Conservation (phyloP, 2,113 vertebrate genomes). For the Himantopus leucocephalus region DNA sequence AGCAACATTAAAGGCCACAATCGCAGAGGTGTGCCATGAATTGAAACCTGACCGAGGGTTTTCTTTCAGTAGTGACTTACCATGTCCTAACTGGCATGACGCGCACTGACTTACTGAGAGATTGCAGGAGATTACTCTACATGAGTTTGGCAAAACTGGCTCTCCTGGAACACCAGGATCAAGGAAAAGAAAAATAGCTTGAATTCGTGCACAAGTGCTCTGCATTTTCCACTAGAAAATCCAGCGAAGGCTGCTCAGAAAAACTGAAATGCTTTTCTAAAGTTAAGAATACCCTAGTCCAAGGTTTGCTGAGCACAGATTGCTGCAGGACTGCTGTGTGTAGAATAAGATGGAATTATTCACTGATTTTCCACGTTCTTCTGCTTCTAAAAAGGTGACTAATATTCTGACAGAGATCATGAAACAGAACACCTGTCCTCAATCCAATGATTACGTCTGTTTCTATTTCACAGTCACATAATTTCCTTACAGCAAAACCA, state of each 20-base stretch:
- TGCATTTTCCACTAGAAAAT: background rate
- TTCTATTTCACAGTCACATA: background rate
- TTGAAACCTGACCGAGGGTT: slow-evolving; percentile 44
- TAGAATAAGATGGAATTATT: background rate
- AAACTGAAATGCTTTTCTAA: background rate
- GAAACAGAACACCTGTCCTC: background rate
- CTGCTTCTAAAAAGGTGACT: background rate
- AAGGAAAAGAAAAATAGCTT: background rate
- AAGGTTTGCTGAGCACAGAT: background rate
- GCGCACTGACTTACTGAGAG: background rate
- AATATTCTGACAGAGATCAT: background rate
- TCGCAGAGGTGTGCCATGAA: slow-evolving; percentile 20
- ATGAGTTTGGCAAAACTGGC: background rate
- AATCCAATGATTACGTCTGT: background rate
- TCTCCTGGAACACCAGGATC: background rate
- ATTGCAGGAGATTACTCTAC: slow-evolving; percentile 7
- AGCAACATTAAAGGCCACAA: slow-evolving; percentile 44
- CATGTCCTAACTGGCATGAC: slow-evolving; percentile 25
- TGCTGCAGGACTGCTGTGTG: background rate
- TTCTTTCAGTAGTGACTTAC: slow-evolving; percentile 46
- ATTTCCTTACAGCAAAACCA: background rate
- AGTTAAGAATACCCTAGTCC: background rate
- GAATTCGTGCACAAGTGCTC: background rate
- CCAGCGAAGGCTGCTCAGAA: background rate
- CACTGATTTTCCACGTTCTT: background rate